These are phyloP conservation scores for Cavia porcellus DNA, from an alignment of 2,113 vertebrate genomes.

Conservation along the genomic window DNA sequence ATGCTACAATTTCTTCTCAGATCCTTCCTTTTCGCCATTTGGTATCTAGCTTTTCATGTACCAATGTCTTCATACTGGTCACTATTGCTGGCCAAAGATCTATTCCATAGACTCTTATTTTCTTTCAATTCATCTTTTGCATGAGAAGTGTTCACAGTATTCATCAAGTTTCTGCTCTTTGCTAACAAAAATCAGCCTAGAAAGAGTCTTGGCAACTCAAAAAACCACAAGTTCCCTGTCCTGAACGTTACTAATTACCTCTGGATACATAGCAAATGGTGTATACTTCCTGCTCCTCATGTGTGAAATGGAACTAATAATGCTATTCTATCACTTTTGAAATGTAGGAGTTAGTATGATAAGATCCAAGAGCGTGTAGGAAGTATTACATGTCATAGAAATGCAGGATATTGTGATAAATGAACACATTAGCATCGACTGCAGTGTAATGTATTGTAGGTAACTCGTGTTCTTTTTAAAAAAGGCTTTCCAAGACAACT, in stretches of 20 bases:
- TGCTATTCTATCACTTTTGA: constrained; percentile 54
- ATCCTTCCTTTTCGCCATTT: not conserved
- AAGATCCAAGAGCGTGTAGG: constrained; percentile 23
- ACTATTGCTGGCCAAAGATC: not conserved
- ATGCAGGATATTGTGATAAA: constrained; percentile 63
- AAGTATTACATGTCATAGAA: constrained; percentile 54
- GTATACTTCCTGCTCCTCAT: not conserved
- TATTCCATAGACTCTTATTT: not conserved
- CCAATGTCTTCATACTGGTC: not conserved
- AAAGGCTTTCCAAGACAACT: constrained; percentile 65
- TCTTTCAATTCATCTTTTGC: not conserved
- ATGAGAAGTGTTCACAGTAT: not conserved
- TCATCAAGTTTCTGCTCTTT: not conserved
- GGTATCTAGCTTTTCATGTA: not conserved
- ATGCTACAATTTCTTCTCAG: not conserved
- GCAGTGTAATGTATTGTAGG: constrained; percentile 53
- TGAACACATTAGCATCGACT: constrained; percentile 59
- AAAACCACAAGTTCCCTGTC: not conserved
- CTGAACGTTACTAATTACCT: constrained; percentile 32
- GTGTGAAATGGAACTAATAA: constrained; percentile 63
- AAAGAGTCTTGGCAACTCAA: not conserved
- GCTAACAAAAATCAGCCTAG: not conserved
- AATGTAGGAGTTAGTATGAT: constrained; percentile 11
- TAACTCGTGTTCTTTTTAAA: constrained; percentile 62
- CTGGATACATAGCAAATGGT: not conserved